These are phyloP conservation scores for Thaumatotibia leucotreta DNA, from an alignment of 1,140 invertebrate species.

Conservation along the genomic window DNA sequence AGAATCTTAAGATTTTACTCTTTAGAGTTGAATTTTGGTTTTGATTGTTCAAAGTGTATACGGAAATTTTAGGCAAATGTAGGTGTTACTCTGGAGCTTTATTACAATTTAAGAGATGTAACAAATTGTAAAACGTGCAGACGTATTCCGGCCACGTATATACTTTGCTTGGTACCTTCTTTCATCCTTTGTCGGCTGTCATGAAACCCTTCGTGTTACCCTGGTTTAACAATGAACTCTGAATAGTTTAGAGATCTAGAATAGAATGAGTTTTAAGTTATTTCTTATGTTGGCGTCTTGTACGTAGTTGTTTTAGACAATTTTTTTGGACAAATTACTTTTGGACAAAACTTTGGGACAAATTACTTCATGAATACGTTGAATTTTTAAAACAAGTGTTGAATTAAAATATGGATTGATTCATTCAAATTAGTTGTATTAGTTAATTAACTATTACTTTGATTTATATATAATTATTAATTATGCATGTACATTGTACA, in stretches of 20 bases:
- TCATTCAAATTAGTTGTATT: too few species aligned
- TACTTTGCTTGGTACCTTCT: slow-evolving; percentile 54
- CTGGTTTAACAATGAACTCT: slow-evolving; percentile 4
- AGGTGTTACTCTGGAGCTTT: slow-evolving; percentile 61
- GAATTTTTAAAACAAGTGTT: too few species aligned
- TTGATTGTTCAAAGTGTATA: slow-evolving; percentile 4
- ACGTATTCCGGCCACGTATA: slow-evolving; percentile 61
- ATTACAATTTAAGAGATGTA: slow-evolving; percentile 71
- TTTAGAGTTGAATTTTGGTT: slow-evolving; percentile 17
- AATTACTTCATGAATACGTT: too few species aligned
- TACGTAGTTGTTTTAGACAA: neutral
- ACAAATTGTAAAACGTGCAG: slow-evolving; percentile 69
- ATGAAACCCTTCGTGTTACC: slow-evolving; percentile 3
- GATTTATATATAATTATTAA: too few species aligned
- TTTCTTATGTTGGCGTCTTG: neutral
- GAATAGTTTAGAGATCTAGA: slow-evolving; percentile 1
- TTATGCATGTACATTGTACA: too few species aligned
- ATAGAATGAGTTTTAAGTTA: neutral
- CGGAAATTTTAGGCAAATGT: slow-evolving; percentile 27
- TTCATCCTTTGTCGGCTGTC: slow-evolving; percentile 40
- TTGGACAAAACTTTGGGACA: too few species aligned
- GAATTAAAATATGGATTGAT: too few species aligned
- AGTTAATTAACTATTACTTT: too few species aligned
- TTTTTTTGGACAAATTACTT: too few species aligned
- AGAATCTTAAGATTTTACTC: neutral